Evolutionary conservation across 2,888 invertebrate species (phyloP), one percentile per base, ranked within the genome.

Genomic region (Esperia sulphurella): DNA sequence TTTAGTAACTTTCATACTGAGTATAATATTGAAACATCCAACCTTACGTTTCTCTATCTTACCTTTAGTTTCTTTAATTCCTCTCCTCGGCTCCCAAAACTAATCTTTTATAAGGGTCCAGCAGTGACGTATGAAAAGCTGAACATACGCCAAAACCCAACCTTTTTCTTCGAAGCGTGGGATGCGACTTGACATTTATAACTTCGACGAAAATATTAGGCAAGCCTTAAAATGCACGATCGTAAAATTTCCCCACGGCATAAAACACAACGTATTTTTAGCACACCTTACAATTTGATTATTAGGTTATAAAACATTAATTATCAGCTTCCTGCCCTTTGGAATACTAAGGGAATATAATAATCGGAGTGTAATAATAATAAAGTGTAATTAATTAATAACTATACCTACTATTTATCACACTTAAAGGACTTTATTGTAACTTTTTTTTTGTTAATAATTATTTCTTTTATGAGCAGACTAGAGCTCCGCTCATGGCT

Each of bases 271-370:
- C 9, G 14, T 41, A 45, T 43, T 46, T 41, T 41, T 39, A 35
- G 14, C 10, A 38, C 37, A 38, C 43, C 10, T 29, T 28, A 43
- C 43, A 14, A 37, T 37, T 44, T 41, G 43, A 50, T 46, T 46
- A 46, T 41, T 43, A 21, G 14, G 30, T 35, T 41, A 39, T 50
- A 47, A 50, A 50, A 46, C 40, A 47, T 47, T 47, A 47, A 45
- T 45, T 39, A 43, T 31, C 5, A 28, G 38, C 40, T 28, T 44
- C 37, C 42, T 41, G 35, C 38, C n/a, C 37, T 35, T 35, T 13
- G 45, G 14, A 40, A 40, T 10, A 21, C 10, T n/a, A 14, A 40
- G 21, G 14, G 40, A 21, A 21, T 40, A 21, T 21, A 13, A n/a
- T 39, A 39, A 33, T 8, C 33, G 33, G 21, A 5, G 21, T 21